Base-by-base conservation (phyloP, 35 echinoderm and acorn worm species). In the Chiridota heheva region DNA sequence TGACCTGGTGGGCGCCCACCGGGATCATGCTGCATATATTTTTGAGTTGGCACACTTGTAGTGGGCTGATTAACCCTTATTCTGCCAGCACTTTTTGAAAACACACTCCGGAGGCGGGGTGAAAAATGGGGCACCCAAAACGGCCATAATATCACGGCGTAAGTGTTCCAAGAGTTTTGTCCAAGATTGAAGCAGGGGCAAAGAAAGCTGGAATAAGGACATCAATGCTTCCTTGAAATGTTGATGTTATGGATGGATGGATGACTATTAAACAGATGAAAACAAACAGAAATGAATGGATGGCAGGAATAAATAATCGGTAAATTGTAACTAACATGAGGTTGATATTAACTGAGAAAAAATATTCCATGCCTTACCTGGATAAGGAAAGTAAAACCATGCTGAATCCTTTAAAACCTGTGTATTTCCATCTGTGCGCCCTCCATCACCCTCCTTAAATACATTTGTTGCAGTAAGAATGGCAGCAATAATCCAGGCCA, bases 351-450 rank as follows among this genome's bases (percentile, higher is more conserved):
- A 65, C 1, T 2, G 17, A 34, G 56, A 12, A 36, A 7, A n/a
- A 35, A 10, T n/a, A 32, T 0, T 36, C 28, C 3, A n/a, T 29
- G 22, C 49, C 78, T 80, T 66, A 92, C 90, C 85, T 29, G 90
- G 90, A 70, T 92, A 87, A 0, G 90, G 90, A 29, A 92, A 73
- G 4, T 70, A 41, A 58, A 92, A 66, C 90, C 90, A 92, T 12
- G 55, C 37, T 3, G 90, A 81, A 24, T 92, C 76, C 1, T 45
- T 42, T 42, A 92, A 26, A 15, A 92, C 78, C 37, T 58, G 45
- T 16, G 58, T 59, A 6, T 78, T 86, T 4, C 69, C 27, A 67
- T 92, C 90, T 15, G 90, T 92, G 45, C 90, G 28, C 32, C 73
- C 90, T 40, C 31, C 28, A 33, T 86, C 75, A 26, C 76, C 90